These are phyloP conservation scores for Glomeris maerens DNA, from an alignment of 1,140 invertebrate species.

Conservation along the genomic window DNA sequence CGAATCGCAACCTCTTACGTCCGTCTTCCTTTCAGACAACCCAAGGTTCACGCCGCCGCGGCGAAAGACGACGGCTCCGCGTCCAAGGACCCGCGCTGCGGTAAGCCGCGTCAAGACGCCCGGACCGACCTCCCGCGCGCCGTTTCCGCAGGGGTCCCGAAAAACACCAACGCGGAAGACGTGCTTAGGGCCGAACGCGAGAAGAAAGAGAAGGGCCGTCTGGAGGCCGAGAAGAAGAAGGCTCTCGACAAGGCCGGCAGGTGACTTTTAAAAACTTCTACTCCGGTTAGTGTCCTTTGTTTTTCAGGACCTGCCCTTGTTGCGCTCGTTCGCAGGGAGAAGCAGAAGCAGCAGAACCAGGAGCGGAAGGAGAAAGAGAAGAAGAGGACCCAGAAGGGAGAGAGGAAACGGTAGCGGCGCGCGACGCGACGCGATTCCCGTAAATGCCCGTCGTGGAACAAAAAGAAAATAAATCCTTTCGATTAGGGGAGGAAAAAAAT, in stretches of 20 bases:
- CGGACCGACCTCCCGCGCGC: too few species aligned
- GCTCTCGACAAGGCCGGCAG: slow-evolving; percentile 77
- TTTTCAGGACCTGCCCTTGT: slow-evolving; percentile 6
- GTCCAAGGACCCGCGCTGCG: too few species aligned
- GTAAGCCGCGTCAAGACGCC: too few species aligned
- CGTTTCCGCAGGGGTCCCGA: slow-evolving; percentile 44
- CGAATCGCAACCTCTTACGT: too few species aligned
- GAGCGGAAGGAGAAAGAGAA: slow-evolving; percentile 59
- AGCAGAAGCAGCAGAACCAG: slow-evolving; percentile 66
- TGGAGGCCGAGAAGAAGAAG: slow-evolving; percentile 64
- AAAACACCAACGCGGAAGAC: slow-evolving; percentile 59
- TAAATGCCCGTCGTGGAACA: too few species aligned
- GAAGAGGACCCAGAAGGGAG: slow-evolving; percentile 69
- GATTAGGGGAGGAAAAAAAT: too few species aligned
- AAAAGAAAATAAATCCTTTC: too few species aligned
- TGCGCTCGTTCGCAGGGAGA: slow-evolving; percentile 45
- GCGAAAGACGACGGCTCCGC: too few species aligned
- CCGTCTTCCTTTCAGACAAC: too few species aligned
- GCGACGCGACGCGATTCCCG: too few species aligned
- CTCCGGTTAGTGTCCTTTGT: not conserved
- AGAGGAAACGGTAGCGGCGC: slow-evolving; percentile 68
- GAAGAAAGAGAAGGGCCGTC: slow-evolving; percentile 55
- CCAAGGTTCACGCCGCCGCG: too few species aligned
- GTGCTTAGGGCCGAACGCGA: slow-evolving; percentile 58
- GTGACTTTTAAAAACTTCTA: slow-evolving; percentile 29